Evolutionary conservation across 2,797 vertebrate genomes (phyloP).

Genomic region (Lutjanus argentimaculatus): DNA sequence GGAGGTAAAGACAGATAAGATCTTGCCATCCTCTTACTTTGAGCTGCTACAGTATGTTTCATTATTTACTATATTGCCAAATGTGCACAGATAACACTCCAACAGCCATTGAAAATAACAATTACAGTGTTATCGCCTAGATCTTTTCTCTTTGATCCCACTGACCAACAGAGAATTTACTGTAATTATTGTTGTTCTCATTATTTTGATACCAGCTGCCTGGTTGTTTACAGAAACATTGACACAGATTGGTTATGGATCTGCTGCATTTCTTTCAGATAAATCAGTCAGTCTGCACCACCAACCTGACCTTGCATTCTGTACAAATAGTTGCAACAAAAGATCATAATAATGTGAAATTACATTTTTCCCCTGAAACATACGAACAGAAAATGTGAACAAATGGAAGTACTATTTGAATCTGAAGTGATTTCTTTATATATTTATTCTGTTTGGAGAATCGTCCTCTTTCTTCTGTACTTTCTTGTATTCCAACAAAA

Average conservation of each 20-base stretch:
- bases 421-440: too few species aligned
- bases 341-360: too few species aligned
- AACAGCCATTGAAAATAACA: background rate
- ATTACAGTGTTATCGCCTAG: background rate
- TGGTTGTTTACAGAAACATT: too few species aligned
- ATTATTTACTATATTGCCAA: background rate
- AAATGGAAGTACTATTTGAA: too few species aligned
- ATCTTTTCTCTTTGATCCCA: background rate
- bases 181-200: too few species aligned
- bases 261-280: background rate
- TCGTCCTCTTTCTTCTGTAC: too few species aligned
- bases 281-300: conserved; percentile 1
- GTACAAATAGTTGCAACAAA: background rate
- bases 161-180: background rate
- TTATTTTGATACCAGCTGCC: too few species aligned
- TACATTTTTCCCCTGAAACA: too few species aligned
- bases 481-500: too few species aligned
- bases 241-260: background rate
- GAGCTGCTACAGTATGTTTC: background rate
- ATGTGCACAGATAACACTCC: background rate
- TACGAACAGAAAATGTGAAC: too few species aligned
- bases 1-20: background rate
- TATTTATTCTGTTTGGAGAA: too few species aligned
- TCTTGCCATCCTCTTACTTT: background rate
- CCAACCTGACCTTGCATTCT: conserved; percentile 27